A percentile compares a stretch with the other conserved stretches of the same genome.
Evolutionary conservation across 2,113 vertebrate genomes (phyloP).

Genomic region (Zosterops lateralis): DNA sequence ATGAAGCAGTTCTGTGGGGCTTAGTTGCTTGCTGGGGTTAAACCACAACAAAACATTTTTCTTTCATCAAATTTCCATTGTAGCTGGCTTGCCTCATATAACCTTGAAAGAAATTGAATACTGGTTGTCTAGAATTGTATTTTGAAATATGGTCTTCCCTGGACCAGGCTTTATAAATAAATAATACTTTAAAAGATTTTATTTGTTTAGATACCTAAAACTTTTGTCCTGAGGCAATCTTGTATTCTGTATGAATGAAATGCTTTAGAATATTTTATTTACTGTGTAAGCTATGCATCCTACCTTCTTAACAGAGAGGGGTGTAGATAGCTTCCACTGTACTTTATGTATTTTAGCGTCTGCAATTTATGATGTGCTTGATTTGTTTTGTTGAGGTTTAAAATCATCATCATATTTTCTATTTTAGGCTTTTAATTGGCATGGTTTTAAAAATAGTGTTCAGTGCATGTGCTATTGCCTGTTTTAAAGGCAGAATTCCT

Average conservation of each 20-base stretch:
- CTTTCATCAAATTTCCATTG: neutral
- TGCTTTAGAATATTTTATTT: neutral
- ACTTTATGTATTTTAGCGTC: neutral
- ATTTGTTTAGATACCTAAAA: neutral
- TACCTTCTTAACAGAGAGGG: neutral
- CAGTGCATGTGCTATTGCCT: neutral
- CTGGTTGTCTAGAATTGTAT: neutral
- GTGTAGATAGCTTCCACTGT: neutral
- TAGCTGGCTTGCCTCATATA: neutral
- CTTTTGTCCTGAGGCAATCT: neutral
- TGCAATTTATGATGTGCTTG: neutral
- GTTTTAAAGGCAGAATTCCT: neutral
- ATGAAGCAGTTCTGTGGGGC: neutral
- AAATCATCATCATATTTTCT: neutral
- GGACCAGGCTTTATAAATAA: neutral
- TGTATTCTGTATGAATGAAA: neutral
- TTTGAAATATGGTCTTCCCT: neutral
- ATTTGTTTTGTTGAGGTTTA: neutral
- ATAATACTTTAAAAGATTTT: neutral
- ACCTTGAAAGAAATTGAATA: neutral
- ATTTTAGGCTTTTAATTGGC: slow-evolving; percentile 7
- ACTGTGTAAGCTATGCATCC: neutral
- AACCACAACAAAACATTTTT: neutral
- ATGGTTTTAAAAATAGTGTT: neutral
- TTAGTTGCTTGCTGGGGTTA: neutral